Evolutionary conservation across 2,113 vertebrate genomes (phyloP), one percentile per base, ranked within the genome.

Genomic region (Panthera uncia): DNA sequence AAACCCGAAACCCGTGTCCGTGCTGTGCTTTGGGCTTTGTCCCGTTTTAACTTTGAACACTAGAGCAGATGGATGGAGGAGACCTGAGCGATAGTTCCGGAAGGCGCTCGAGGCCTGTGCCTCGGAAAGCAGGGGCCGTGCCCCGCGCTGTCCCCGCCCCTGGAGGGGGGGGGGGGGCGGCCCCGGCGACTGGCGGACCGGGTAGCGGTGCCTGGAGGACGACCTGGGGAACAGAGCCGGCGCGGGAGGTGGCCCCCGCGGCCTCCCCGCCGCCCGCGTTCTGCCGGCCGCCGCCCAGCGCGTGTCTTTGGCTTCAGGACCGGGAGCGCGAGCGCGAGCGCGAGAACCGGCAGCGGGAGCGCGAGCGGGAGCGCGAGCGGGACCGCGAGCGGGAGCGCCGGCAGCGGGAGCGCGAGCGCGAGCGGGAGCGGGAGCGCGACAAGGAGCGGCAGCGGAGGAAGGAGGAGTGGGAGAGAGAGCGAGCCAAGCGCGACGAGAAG

Each of bases 371-470:
- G 41, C 94, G 99, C 0, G 99, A 99, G 63, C 97, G 99, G 0
- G 99, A 99, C 5, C 98, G 99, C 0, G 99, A 99, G 29, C 99
- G 99, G 12, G 99, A 99, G 95, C 98, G 99, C 5, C 98, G 99
- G 74, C 98, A 99, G 93, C 98, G 99, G 85, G 99, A 99, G 79
- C 99, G 99, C 0, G 99, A 99, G 25, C 99, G 99, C 1, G 99
- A 99, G 52, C 98, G 99, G 0, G 99, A 99, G 66, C 99, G 99
- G 1, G 99, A 99, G 2, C 99, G 99, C 0, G 99, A 99, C 96
- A 99, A 99, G 98, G 99, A 99, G 19, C 98, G 99, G 25, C 99
- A 99, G 91, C 98, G 99, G 69, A 97, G 99, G 96, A 99, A 99
- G 5, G 99, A 99, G 3, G 99, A 99, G 98, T 99, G 99, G 99